Conservation (phyloP, 2,113 vertebrate genomes). For the Hemicordylus capensis region DNA sequence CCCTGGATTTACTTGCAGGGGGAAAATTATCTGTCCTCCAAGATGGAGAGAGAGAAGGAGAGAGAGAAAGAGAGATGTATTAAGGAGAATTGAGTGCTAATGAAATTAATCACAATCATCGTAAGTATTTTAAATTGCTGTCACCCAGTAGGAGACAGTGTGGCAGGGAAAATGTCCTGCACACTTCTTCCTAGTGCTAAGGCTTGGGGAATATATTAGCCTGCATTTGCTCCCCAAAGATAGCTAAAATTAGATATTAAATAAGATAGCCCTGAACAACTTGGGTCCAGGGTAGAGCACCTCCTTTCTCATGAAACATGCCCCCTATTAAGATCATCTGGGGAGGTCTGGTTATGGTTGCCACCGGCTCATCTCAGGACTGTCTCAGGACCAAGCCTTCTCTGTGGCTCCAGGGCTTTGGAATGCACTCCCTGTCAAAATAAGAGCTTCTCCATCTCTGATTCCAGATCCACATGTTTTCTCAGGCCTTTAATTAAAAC, state of each 20-base stretch:
- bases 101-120: conserved; percentile 75
- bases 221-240: conserved; percentile 45
- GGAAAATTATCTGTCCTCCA: conserved; percentile 72
- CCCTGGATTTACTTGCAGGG: conserved; percentile 79
- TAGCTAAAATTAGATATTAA: neutral
- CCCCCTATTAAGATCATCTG: too few relatives aligned
- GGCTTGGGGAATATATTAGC: conserved; percentile 5
- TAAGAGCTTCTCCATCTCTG: too few relatives aligned
- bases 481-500: too few relatives aligned
- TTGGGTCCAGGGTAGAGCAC: too few relatives aligned
- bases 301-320: too few relatives aligned
- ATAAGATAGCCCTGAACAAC: too few relatives aligned
- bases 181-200: conserved; percentile 39
- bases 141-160: conserved; percentile 69
- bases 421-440: too few relatives aligned
- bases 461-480: too few relatives aligned
- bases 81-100: conserved; percentile 73
- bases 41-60: conserved; percentile 52
- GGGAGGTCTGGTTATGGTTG: too few relatives aligned
- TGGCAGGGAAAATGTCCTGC: conserved; percentile 41
- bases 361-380: too few relatives aligned
- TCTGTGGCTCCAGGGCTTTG: too few relatives aligned
- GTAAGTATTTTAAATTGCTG: conserved; percentile 67
- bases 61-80: conserved; percentile 45
- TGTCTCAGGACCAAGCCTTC: too few relatives aligned